Base-by-base conservation (phyloP, 2,113 vertebrate genomes). In the Ahaetulla prasina region DNA sequence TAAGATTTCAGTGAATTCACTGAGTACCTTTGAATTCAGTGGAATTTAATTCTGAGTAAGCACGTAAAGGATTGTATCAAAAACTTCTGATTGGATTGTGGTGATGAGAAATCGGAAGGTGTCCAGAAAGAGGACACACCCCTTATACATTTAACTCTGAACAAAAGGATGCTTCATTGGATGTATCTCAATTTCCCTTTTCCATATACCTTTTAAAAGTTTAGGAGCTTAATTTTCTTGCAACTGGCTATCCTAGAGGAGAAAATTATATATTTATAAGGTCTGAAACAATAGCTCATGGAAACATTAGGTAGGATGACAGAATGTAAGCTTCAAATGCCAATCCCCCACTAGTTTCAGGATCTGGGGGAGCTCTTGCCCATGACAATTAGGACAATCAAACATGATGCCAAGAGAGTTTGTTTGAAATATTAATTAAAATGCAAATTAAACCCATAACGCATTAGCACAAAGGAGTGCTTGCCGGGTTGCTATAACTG, bases 351-450 rank as follows among this genome's bases (percentile, higher is more conserved):
- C 30, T 35, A 54, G n/a, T 55, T 88, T 54, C 87, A 55, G 52
- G 87, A 54, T 88, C 52, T 55, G 52, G 30, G 52, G 22, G 52
- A 53, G 50, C 87, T 88, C 87, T 39, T 54, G 87, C 87, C 53
- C 87, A 88, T 88, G 52, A 55, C 87, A 88, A 88, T 55, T 88
- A 35, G 53, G 53, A 39, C 87, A 54, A 88, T 35, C 87, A 88
- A 96, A 22, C 95, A 90, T 0, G 0, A 94, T 93, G 91, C 92
- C 60, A 93, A 90, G 87, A 68, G 92, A 96, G 94, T 95, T 96
- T 53, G 96, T 97, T 96, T 97, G 96, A 97, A 97, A 96, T 97
- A 96, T 96, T 97, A 96, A 97, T 97, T 97, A 97, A 98, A 97
- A 97, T 97, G 95, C 96, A 97, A 97, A 97, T 97, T 95, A 95